Evolutionary conservation across 1,140 invertebrate species (phyloP).

Genomic region (Neelides sp.): DNA sequence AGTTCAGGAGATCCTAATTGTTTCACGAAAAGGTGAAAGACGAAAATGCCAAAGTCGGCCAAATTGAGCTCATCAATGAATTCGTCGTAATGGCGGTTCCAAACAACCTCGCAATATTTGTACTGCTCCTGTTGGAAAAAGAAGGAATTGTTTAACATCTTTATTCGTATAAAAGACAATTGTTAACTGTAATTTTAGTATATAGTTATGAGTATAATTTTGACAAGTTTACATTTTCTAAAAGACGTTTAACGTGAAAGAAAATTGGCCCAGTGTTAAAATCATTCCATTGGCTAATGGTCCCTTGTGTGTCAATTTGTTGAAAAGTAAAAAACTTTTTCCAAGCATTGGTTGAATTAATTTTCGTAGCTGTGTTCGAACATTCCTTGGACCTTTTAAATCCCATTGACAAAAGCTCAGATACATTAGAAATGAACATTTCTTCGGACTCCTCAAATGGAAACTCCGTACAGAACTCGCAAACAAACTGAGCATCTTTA

Average conservation of each 20-base stretch:
- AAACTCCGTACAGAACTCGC: slow-evolving; percentile 13
- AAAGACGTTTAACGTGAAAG: slow-evolving; percentile 10
- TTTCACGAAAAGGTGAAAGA: slow-evolving; percentile 13
- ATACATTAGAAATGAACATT: slow-evolving; percentile 20
- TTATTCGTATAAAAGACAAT: background rate
- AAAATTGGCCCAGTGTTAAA: slow-evolving; percentile 22
- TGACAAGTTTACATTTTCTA: slow-evolving; percentile 15
- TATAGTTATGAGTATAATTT: no score
- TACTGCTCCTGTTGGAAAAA: slow-evolving; percentile 17
- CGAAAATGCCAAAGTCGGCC: slow-evolving; percentile 11
- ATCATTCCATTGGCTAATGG: slow-evolving; percentile 16
- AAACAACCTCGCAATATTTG: slow-evolving; percentile 21
- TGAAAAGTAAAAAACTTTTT: slow-evolving; percentile 29
- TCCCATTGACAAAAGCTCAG: slow-evolving; percentile 16
- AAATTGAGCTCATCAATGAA: slow-evolving; percentile 17
- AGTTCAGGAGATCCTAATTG: background rate
- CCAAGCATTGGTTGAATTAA: slow-evolving; percentile 3
- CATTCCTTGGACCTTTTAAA: slow-evolving; percentile 7
- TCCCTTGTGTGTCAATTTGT: slow-evolving; percentile 13
- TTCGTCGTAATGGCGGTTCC: slow-evolving; percentile 25
- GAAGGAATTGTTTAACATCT: background rate
- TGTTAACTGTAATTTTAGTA: no score
- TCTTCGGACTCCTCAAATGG: background rate
- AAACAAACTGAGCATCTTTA: slow-evolving; percentile 19
- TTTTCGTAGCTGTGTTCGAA: background rate